Conservation (phyloP, 2,113 vertebrate genomes). For the Erythrolamprus reginae region DNA sequence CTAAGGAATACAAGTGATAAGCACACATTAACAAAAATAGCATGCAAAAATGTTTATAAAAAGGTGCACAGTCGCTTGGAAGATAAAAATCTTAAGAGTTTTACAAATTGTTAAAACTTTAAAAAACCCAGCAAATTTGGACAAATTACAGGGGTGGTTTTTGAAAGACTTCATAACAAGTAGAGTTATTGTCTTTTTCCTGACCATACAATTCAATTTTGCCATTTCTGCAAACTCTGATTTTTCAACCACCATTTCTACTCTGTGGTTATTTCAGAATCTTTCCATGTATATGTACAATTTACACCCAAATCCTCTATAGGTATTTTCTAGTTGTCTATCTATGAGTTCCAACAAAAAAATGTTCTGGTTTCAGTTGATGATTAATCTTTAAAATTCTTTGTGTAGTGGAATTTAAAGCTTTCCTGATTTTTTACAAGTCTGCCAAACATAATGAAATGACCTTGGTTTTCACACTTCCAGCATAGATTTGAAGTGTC, state of each 20-base stretch:
- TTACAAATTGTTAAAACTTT: neutral
- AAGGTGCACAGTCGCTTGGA: neutral
- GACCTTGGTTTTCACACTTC: neutral
- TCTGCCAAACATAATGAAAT: neutral
- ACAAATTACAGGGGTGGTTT: neutral
- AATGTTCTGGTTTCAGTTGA: neutral
- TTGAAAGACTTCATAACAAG: neutral
- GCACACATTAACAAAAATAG: neutral
- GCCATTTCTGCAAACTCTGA: neutral
- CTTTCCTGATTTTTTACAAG: neutral
- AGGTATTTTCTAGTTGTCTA: neutral
- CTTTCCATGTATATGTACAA: neutral
- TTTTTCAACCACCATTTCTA: neutral
- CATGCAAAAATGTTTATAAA: neutral
- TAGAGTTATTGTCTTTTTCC: neutral
- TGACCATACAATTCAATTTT: neutral
- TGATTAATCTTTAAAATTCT: neutral
- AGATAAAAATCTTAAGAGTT: neutral
- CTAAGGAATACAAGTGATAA: neutral
- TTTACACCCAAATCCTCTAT: neutral
- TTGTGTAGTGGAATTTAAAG: neutral
- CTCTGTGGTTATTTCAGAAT: neutral
- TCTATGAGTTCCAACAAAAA: neutral
- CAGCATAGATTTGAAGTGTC: neutral
- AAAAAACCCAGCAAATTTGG: neutral